phyloP scores from a whole-genome alignment of 2,888 invertebrate species.

The Coelopa pilipes region DNA sequence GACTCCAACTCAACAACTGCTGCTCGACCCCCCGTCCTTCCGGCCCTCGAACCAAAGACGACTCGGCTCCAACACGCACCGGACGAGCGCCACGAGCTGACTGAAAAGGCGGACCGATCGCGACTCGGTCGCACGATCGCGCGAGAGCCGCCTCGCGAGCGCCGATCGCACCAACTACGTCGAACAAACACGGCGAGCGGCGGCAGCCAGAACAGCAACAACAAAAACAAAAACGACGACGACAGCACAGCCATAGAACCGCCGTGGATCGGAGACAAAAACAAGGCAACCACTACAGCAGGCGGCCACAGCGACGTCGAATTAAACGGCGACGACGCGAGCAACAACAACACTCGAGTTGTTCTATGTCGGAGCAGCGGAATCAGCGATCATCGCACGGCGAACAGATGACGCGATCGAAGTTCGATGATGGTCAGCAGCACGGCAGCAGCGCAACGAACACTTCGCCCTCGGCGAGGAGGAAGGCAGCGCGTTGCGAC shows the following conservation, averaged over 20 bases:
- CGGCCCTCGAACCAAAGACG: not conserved
- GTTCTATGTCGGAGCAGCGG: not conserved
- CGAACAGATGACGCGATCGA: constrained; percentile 32
- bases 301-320: not conserved
- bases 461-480: not conserved
- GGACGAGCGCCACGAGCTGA: constrained; percentile 48
- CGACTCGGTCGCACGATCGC: constrained; percentile 35
- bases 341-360: constrained; percentile 14
- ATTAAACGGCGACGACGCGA: constrained; percentile 14
- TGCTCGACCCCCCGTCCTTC: not conserved
- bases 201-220: constrained; percentile 18
- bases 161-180: constrained; percentile 18
- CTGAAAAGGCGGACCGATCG: constrained; percentile 48
- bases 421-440: constrained; percentile 27
- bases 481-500: not conserved
- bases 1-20: not conserved
- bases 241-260: constrained; percentile 30
- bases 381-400: constrained; percentile 15
- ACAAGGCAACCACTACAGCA: not conserved
- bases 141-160: constrained; percentile 15
- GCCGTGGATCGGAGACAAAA: not conserved
- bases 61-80: constrained; percentile 31
- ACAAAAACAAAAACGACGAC: too few relatives aligned
- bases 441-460: constrained; percentile 21
- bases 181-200: constrained; percentile 28